Evolutionary conservation across 2,797 vertebrate species (phyloP).

Genomic region (Neomorphus geoffroyi): DNA sequence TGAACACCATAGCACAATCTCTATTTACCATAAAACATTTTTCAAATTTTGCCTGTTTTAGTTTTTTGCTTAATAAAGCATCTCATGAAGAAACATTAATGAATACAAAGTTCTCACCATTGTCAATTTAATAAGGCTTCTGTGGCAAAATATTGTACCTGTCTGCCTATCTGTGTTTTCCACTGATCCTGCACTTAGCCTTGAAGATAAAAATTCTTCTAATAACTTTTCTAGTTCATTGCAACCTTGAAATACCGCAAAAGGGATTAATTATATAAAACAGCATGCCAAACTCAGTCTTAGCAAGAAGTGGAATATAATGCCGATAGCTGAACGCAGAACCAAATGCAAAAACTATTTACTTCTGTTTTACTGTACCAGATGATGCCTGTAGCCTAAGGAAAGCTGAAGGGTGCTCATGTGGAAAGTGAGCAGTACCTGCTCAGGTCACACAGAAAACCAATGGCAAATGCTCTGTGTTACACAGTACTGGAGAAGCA

Average conservation of each 20-base stretch:
- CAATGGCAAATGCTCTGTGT: background rate
- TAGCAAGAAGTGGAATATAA: background rate
- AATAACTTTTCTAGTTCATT: background rate
- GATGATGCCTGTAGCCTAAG: background rate
- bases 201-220: background rate
- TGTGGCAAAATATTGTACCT: background rate
- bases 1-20: slow-evolving; percentile 24
- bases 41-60: slow-evolving; percentile 12
- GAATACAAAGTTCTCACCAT: background rate
- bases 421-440: background rate
- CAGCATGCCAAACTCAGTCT: background rate
- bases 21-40: slow-evolving; percentile 16
- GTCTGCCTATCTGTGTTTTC: background rate
- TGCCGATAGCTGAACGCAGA: background rate
- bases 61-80: slow-evolving; percentile 25
- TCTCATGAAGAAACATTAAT: background rate
- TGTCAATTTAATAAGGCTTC: background rate
- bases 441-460: background rate
- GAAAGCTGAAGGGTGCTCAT: background rate
- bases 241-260: background rate
- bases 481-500: background rate
- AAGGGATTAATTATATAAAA: background rate
- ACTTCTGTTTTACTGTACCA: background rate
- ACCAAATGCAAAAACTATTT: background rate
- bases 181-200: background rate